Base-by-base conservation (phyloP, 2,797 vertebrate species). In the Heterohyrax brucei region DNA sequence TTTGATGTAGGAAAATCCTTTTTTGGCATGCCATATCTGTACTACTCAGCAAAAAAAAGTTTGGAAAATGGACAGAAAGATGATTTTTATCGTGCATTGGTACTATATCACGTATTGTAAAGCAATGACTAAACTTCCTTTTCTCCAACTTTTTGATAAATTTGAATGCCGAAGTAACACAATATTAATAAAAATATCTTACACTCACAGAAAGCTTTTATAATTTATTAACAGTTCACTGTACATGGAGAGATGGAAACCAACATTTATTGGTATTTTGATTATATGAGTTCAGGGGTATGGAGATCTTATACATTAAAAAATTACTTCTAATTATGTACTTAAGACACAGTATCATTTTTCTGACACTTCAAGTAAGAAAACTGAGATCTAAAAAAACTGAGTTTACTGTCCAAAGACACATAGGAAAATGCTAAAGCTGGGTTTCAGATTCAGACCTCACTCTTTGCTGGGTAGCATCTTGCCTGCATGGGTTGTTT, bases 201-300 rank as follows among this genome's bases (percentile, higher is more conserved):
- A 0, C 33, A 66, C 53, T 84, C 56, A 76, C 62, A 79, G 30
- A 80, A 78, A 95, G 26, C 50, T 68, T 92, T 92, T 84, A 73
- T 80, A 89, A 95, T 94, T 95, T 95, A 88, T 93, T 78, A 92
- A 89, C 59, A 84, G 48, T 59, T 39, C n/a, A 95, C 84, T 59
- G 94, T 72, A 73, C 26, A 44, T 73, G 26, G 59, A 26, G 53
- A 87, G 92, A 87, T 82, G 72, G 85, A 94, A 86, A 53, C 9
- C 68, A 76, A 48, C 64, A 21, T 89, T 86, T 88, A 85, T 50
- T 21, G 4, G 4, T 78, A 39, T 88, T 53, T 46, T 46, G 48
- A 89, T 39, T 56, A 6, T 1, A 12, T 22, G 33, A 61, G 22
- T 48, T 96, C 64, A 53, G n/a, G 28, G 66, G 7, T 24, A 33